phyloP scores from a whole-genome alignment of 1,140 invertebrate genomes.

The Arctopsyche grandis region DNA sequence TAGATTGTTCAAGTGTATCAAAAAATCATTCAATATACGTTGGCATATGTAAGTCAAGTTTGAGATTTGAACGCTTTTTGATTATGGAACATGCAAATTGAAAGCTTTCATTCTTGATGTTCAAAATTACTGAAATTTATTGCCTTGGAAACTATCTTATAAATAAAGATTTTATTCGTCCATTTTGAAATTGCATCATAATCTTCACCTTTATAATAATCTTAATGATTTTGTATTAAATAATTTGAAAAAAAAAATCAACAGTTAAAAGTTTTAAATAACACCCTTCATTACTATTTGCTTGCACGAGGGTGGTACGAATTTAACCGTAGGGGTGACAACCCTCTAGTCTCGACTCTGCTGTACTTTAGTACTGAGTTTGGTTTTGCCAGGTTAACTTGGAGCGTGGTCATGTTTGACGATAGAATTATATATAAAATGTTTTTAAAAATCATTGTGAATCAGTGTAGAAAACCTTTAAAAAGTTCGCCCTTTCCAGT shows the following conservation, averaged over 20 bases:
- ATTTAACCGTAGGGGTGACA: slow-evolving; percentile 44
- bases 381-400: slow-evolving; percentile 34
- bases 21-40: slow-evolving; percentile 7
- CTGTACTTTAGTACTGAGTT: slow-evolving; percentile 9
- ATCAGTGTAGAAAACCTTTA: background rate
- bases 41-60: background rate
- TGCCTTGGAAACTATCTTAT: no score
- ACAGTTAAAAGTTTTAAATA: slow-evolving; percentile 27
- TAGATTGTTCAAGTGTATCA: background rate
- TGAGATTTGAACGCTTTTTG: no score
- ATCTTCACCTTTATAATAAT: no score
- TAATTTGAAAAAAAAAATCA: slow-evolving; percentile 23
- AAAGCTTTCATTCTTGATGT: no score
- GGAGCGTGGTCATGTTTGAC: background rate
- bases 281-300: slow-evolving; percentile 44
- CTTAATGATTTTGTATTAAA: background rate
- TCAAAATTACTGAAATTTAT: no score
- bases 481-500: background rate
- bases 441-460: background rate
- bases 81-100: no score
- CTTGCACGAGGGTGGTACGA: slow-evolving; percentile 41
- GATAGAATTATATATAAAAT: background rate
- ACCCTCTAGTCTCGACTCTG: slow-evolving; percentile 26
- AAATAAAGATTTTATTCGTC: no score
- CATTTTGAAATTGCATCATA: no score